These are phyloP conservation scores for Serilophus lunatus DNA, from an alignment of 2,113 vertebrate species.

Conservation along the genomic window DNA sequence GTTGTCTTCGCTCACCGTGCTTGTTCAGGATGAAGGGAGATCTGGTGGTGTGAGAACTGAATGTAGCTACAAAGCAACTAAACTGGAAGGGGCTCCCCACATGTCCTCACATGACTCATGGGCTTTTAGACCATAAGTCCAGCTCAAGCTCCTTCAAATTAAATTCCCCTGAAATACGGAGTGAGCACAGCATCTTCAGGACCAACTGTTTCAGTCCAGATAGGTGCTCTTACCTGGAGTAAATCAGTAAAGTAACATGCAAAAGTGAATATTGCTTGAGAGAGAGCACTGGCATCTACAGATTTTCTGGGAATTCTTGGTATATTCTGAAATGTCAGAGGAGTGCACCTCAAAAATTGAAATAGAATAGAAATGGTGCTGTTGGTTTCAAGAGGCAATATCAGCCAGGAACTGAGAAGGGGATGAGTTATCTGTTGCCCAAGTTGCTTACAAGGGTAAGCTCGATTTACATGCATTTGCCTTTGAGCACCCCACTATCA, in stretches of 20 bases:
- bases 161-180: not conserved
- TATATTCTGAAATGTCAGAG: not conserved
- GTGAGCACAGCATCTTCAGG: not conserved
- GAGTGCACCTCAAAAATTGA: not conserved
- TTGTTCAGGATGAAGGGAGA: not conserved
- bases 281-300: not conserved
- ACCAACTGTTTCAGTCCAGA: not conserved
- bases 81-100: not conserved
- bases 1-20: rapidly evolving
- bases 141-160: not conserved
- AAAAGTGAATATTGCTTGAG: not conserved
- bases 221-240: not conserved
- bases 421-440: not conserved
- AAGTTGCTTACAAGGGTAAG: not conserved
- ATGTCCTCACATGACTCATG: not conserved
- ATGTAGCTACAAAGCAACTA: not conserved
- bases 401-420: not conserved
- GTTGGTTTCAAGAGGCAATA: not conserved
- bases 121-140: not conserved
- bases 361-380: not conserved
- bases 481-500: not conserved
- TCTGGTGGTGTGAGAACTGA: not conserved
- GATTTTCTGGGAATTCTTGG: not conserved
- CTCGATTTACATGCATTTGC: not conserved
- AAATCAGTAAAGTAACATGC: not conserved